These are phyloP conservation scores for Halocynthia roretzi DNA, from an alignment of 23 tunicate species.

Conservation along the genomic window DNA sequence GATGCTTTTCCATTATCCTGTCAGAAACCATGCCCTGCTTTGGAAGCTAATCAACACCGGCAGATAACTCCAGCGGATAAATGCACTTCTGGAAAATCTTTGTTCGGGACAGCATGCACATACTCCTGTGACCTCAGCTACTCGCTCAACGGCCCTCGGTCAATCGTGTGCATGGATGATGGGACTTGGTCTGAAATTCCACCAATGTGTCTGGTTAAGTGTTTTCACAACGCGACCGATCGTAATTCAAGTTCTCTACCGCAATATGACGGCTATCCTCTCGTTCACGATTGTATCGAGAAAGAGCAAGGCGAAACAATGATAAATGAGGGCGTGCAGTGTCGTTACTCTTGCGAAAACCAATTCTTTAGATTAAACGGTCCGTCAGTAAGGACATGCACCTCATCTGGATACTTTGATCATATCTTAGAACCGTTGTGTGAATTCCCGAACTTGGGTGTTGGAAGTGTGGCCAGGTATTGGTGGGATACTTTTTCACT, in stretches of 20 bases:
- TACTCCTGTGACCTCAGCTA: conserved; percentile 19
- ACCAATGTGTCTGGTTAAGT: conserved; percentile 32
- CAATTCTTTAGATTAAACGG: not conserved
- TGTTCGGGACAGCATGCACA: conserved; percentile 25
- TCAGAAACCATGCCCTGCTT: conserved; percentile 27
- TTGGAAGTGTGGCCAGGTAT: not conserved
- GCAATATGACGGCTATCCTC: not conserved
- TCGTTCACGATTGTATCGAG: conserved; percentile 1
- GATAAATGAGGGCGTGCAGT: conserved; percentile 8
- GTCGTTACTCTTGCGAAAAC: not conserved
- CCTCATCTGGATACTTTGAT: conserved; percentile 22
- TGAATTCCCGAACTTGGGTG: not conserved
- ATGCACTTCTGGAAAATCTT: conserved; percentile 23
- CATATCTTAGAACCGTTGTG: conserved; percentile 1
- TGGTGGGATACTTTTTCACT: not conserved
- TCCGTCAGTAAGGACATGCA: conserved; percentile 28
- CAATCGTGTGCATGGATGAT: conserved; percentile 30
- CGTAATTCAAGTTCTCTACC: not conserved
- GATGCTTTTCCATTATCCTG: conserved; percentile 29
- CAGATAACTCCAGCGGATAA: not conserved
- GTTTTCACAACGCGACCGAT: conserved; percentile 16
- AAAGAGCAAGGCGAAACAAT: not conserved
- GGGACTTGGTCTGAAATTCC: conserved; percentile 59
- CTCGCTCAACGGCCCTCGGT: conserved; percentile 9
- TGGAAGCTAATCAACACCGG: conserved; percentile 1